Evolutionary conservation across 2,797 vertebrate genomes (phyloP).

Genomic region (Emys orbicularis): DNA sequence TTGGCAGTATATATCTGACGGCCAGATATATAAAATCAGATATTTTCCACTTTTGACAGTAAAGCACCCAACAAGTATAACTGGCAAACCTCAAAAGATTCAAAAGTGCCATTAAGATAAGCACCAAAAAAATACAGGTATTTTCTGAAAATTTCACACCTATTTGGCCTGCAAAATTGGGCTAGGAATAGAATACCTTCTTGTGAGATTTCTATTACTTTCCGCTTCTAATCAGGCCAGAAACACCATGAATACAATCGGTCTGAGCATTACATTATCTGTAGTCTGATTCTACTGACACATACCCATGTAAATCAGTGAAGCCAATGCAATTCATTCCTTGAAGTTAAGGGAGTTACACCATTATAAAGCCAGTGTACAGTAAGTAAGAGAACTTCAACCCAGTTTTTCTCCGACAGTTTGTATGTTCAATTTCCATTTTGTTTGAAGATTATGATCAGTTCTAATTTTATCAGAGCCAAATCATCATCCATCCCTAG

Average conservation of each 20-base stretch:
- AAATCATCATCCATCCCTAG: neutral
- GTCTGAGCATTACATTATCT: neutral
- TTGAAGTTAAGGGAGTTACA: neutral
- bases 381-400: neutral
- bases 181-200: neutral
- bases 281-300: neutral
- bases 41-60: neutral
- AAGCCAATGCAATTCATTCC: neutral
- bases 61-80: neutral
- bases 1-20: neutral
- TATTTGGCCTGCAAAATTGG: neutral
- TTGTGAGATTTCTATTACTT: neutral
- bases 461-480: neutral
- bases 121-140: neutral
- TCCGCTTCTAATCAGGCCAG: neutral
- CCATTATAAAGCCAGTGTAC: neutral
- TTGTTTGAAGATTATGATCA: neutral
- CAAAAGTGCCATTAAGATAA: neutral
- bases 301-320: neutral
- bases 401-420: neutral
- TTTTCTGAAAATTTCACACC: neutral
- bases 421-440: neutral
- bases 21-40: neutral
- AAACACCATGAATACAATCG: neutral
- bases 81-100: neutral